These are phyloP conservation scores for Gephyroberyx darwinii DNA, from an alignment of 2,797 vertebrate genomes.

Conservation along the genomic window DNA sequence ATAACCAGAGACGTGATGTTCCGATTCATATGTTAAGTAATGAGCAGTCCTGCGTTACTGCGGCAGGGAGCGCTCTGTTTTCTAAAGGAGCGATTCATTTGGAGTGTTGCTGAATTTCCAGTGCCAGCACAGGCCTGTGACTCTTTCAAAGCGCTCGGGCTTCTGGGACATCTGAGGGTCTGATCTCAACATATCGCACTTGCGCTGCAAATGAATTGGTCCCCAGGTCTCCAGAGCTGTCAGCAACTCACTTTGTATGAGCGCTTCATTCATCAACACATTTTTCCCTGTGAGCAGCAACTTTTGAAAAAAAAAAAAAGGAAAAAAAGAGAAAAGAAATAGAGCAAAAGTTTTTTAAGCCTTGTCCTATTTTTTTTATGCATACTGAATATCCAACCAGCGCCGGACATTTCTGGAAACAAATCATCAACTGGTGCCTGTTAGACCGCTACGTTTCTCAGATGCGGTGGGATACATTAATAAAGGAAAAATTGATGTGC, in stretches of 20 bases:
- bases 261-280: slow-evolving; percentile 81
- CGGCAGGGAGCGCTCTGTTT: slow-evolving; percentile 14
- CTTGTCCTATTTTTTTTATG: slow-evolving; percentile 13
- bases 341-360: slow-evolving; percentile 41
- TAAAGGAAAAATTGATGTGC: neutral
- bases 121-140: slow-evolving; percentile 36
- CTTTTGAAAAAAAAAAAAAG: slow-evolving; percentile 37
- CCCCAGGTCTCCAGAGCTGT: slow-evolving; percentile 73
- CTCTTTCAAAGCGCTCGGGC: slow-evolving; percentile 64
- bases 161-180: slow-evolving; percentile 75
- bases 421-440: slow-evolving; percentile 29
- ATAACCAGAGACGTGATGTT: slow-evolving; percentile 6
- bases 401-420: slow-evolving; percentile 26
- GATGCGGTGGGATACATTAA: neutral
- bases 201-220: slow-evolving; percentile 78
- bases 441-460: neutral
- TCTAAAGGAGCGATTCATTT: slow-evolving; percentile 51
- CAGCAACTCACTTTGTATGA: slow-evolving; percentile 81
- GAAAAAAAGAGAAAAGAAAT: slow-evolving; percentile 27
- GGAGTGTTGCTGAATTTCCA: slow-evolving; percentile 58
- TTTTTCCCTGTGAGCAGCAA: slow-evolving; percentile 62
- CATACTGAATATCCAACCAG: slow-evolving; percentile 24
- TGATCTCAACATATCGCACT: slow-evolving; percentile 73
- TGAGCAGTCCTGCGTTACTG: slow-evolving; percentile 39
- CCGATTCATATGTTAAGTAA: slow-evolving; percentile 50